Percentiles rank a stretch among this genome's conserved stretches.
Conservation (phyloP, 2,113 vertebrate genomes). For the Oceanites oceanicus region DNA sequence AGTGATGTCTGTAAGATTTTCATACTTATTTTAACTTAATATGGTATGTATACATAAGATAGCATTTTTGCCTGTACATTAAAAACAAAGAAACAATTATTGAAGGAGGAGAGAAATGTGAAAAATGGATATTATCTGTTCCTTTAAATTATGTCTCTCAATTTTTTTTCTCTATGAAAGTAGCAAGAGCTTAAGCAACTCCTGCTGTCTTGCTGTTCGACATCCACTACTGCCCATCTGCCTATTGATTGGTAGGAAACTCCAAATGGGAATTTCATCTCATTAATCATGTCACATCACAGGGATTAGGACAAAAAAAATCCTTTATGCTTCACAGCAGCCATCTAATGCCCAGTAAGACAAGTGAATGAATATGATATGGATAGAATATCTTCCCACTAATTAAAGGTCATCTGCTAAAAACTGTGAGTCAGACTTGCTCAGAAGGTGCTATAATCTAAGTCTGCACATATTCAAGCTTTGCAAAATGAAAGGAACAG, state of each 20-base stretch:
- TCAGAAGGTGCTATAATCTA: not conserved
- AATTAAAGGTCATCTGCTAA: constrained; percentile 74
- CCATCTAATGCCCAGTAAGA: constrained; percentile 71
- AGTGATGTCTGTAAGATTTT: not conserved
- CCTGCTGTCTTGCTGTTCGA: constrained; percentile 74
- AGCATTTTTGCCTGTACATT: not conserved
- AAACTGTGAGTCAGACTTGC: constrained; percentile 30
- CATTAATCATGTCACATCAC: constrained; percentile 82
- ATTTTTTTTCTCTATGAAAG: constrained; percentile 49
- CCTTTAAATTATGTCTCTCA: constrained; percentile 65
- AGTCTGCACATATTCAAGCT: not conserved
- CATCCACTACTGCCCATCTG: constrained; percentile 76
- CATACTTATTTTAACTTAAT: not conserved
- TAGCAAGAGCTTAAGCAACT: constrained; percentile 68
- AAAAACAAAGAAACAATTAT: not conserved
- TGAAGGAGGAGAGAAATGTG: not conserved
- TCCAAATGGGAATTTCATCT: constrained; percentile 78
- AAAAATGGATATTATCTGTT: not conserved
- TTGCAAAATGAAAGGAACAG: not conserved
- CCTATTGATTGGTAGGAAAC: constrained; percentile 78
- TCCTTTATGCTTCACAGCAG: constrained; percentile 74
- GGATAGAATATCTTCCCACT: constrained; percentile 66
- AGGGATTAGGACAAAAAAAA: constrained; percentile 72
- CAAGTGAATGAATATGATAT: constrained; percentile 72
- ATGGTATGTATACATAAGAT: not conserved